Evolutionary conservation across 2,113 vertebrate species (phyloP), one percentile per base, ranked within the genome.

Genomic region (Sarotherodon lohbergeri): DNA sequence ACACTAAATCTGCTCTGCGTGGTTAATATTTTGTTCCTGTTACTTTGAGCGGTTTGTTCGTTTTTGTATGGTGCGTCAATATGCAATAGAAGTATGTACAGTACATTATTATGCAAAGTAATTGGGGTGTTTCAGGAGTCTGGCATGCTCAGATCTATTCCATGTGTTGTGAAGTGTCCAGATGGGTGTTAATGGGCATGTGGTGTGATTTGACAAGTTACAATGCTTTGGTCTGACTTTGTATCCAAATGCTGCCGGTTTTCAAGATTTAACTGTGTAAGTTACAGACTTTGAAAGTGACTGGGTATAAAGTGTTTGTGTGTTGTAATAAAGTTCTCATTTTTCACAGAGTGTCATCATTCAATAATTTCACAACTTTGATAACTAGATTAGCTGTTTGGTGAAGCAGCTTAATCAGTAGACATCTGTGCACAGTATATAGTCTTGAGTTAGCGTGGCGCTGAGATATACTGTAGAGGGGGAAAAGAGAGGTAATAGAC

Each of bases 61-160:
- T 91, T 93, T 93, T 92, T 95, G 92, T 93, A 92, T 85, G 92
- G 86, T 92, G 73, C 19, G n/a, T 92, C 57, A 88, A 91, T 95
- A 95, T 95, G 95, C 94, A 94, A 94, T 89, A 88, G 82, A 84
- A 54, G 63, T 92, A 89, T 94, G 92, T 95, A 91, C 68, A 94
- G 89, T 94, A 94, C 87, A 88, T 90, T 88, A 94, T 91, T 96
- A 95, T 96, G 95, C 95, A 96, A 95, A 89, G 55, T 90, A 56
- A 90, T 63, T 52, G 80, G 82, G 10, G 61, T 73, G 89, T 90
- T 87, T 88, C 84, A 84, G 87, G 61, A 85, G 84, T 94, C 86
- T 83, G 88, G 94, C 94, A 95, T 95, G 95, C 85, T 94, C 90
- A 83, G 61, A 90, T 90, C 87, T 89, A 73, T 32, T 92, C 56